Base-by-base conservation (phyloP, 2,888 invertebrate genomes). In the Andrena dorsata region DNA sequence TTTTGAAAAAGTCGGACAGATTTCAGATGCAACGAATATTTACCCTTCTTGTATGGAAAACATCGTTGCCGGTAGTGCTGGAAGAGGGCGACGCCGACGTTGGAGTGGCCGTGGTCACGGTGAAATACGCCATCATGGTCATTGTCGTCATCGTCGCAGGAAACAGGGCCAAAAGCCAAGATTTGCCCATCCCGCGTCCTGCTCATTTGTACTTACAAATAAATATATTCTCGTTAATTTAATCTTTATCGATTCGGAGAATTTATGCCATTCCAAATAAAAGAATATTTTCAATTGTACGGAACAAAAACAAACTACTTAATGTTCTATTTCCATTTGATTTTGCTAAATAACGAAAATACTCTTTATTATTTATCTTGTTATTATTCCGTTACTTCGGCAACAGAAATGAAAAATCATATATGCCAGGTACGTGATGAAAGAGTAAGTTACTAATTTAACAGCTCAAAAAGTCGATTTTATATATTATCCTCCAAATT, bases 101-200 rank as follows among this genome's bases (percentile, higher is more conserved):
- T 49, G 81, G 83, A 70, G 78, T 89, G 82, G 84, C 90, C 78
- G 88, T 85, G 20, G 90, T 90, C 79, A 90, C 87, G 83, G 90
- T 86, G 82, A 90, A 86, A 75, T 88, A 91, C 51, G 89, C 89
- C 79, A 90, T 90, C 80, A 90, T 91, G 69, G 89, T 91, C 88
- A 88, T 88, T 75, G 89, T 90, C 84, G 89, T 92, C 83, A 91
- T 89, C 81, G 90, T 90, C 87, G 86, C 88, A 83, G 87, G 85
- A 79, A 90, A 83, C 71, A 90, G 85, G 88, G 89, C 88, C 84
- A 80, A 86, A 85, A 90, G 89, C 90, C 90, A 88, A 89, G 90
- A 88, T 85, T 87, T 89, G 90, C 89, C 90, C 90, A 90, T 90
- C 85, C 90, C 90, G 90, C 89, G 90, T 78, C 88, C 84, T 90